Conservation (phyloP, 2,797 vertebrate genomes). For the Numenius phaeopus region DNA sequence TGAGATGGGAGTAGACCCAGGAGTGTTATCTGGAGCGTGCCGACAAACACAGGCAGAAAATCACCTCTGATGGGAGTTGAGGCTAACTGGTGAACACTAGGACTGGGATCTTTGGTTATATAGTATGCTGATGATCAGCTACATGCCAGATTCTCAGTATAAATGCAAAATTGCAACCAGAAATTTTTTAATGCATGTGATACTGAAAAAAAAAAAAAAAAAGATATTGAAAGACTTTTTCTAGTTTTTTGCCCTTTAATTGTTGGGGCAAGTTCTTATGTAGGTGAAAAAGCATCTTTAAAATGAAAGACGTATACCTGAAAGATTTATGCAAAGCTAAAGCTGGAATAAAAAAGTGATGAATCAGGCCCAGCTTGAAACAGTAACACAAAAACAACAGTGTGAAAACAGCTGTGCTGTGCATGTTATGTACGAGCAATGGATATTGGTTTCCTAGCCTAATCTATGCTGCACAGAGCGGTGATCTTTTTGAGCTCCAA, state of each 20-base stretch:
- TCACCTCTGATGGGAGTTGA: not conserved
- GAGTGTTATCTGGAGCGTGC: not conserved
- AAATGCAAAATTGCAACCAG: not conserved
- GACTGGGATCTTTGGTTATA: not conserved
- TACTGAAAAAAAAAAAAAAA: not conserved
- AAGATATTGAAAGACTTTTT: not conserved
- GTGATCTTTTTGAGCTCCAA: not conserved
- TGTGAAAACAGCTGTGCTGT: not conserved
- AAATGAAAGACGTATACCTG: not conserved
- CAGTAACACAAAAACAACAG: not conserved
- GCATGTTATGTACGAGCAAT: not conserved
- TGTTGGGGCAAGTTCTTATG: not conserved
- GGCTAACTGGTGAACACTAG: not conserved
- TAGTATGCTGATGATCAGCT: not conserved
- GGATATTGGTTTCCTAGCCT: not conserved
- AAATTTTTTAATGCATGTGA: not conserved
- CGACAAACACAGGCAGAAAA: not conserved
- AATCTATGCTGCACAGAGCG: not conserved
- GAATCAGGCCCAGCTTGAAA: not conserved
- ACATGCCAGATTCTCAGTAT: not conserved
- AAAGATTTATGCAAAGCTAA: not conserved
- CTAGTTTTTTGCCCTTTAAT: not conserved
- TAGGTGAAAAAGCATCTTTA: not conserved
- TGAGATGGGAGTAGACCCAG: not conserved
- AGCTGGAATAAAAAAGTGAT: not conserved